Percentiles rank a stretch among this genome's conserved stretches.
Evolutionary conservation across 2,888 invertebrate genomes (phyloP).

Genomic region (Drosophila acutilabella): DNA sequence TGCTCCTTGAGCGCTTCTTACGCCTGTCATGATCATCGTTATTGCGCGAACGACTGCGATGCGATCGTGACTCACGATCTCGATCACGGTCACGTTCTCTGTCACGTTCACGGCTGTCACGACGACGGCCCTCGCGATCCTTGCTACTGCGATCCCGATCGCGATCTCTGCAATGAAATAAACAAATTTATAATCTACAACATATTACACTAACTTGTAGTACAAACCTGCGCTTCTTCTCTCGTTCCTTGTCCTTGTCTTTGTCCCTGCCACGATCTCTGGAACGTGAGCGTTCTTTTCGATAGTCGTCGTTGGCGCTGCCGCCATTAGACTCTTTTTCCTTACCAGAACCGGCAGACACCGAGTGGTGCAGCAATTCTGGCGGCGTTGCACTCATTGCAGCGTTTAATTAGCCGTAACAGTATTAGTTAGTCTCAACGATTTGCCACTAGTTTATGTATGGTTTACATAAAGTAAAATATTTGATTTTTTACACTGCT

Average conservation of each 20-base stretch:
- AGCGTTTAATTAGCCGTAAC: not conserved
- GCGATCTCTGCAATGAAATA: slow-evolving; percentile 45
- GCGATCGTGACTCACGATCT: slow-evolving; percentile 86
- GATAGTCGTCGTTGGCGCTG: slow-evolving; percentile 57
- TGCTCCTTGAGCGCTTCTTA: slow-evolving; percentile 71
- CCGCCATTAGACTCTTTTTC: slow-evolving; percentile 62
- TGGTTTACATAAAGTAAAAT: slow-evolving; percentile 32
- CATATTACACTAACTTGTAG: no score
- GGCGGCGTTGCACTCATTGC: slow-evolving; percentile 74
- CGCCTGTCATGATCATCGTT: slow-evolving; percentile 81
- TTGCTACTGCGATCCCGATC: slow-evolving; percentile 75
- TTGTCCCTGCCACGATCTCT: slow-evolving; percentile 67
- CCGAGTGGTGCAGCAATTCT: slow-evolving; percentile 42
- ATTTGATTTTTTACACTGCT: slow-evolving; percentile 15
- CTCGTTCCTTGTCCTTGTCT: slow-evolving; percentile 66
- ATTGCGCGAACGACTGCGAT: slow-evolving; percentile 85
- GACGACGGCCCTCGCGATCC: slow-evolving; percentile 38
- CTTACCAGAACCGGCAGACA: slow-evolving; percentile 27
- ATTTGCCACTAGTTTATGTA: slow-evolving; percentile 10
- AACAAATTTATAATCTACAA: no score
- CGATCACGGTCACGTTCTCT: slow-evolving; percentile 76
- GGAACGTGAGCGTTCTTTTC: slow-evolving; percentile 74
- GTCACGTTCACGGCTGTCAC: slow-evolving; percentile 47
- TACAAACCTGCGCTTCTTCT: slow-evolving; percentile 68
- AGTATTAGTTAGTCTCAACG: not conserved